phyloP scores from a whole-genome alignment of 1,140 invertebrate genomes.

The Zaprionus tsacasi region DNA sequence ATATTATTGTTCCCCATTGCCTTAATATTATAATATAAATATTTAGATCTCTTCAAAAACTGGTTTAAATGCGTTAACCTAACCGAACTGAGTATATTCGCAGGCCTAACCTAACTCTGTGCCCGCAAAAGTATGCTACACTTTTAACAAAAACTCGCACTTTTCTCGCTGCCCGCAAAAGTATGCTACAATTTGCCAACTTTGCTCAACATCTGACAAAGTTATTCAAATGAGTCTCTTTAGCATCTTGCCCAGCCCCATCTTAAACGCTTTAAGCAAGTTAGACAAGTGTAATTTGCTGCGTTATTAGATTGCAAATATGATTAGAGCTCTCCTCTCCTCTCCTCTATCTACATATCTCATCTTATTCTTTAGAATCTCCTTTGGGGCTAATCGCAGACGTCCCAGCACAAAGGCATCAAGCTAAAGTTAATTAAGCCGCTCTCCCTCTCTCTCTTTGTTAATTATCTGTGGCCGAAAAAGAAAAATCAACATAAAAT shows the following conservation, averaged over 20 bases:
- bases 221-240: slow-evolving; percentile 4
- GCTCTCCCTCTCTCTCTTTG: not conserved
- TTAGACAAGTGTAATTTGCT: slow-evolving; percentile 1
- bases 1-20: too few species aligned
- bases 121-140: not conserved
- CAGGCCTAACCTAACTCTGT: not conserved
- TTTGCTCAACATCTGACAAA: not conserved
- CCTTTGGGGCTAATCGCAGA: slow-evolving; percentile 10
- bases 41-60: too few species aligned
- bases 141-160: not conserved
- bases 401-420: not conserved
- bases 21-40: too few species aligned
- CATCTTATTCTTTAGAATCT: slow-evolving; percentile 7
- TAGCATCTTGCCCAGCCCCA: not conserved
- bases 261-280: not conserved
- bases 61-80: not conserved
- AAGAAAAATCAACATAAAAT: slow-evolving; percentile 20
- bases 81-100: not conserved
- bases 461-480: slow-evolving; percentile 45
- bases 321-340: not conserved
- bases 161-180: not conserved
- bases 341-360: not conserved
- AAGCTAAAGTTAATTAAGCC: slow-evolving; percentile 58
- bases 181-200: not conserved
- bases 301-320: slow-evolving; percentile 1